These are phyloP conservation scores for Papilio protenor DNA, from an alignment of 2,888 invertebrate genomes.

Conservation along the genomic window DNA sequence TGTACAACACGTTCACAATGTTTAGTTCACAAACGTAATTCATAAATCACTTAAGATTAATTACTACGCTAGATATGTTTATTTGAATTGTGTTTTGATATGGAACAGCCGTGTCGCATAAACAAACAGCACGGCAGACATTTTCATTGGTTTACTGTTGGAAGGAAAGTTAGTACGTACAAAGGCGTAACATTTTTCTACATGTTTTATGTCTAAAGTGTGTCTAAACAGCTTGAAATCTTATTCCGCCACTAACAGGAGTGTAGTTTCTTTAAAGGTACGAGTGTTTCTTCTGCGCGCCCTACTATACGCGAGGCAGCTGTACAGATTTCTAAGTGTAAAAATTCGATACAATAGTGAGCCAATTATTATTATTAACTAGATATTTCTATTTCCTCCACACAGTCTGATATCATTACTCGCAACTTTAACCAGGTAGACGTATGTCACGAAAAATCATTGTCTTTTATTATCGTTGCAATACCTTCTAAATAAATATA, in stretches of 20 bases:
- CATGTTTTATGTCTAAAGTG: not conserved
- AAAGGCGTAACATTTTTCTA: constrained; percentile 47
- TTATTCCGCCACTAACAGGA: too few relatives aligned
- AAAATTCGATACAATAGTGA: not conserved
- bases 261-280: too few relatives aligned
- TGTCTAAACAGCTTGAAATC: not conserved
- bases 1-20: constrained; percentile 25
- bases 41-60: constrained; percentile 47
- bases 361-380: not conserved
- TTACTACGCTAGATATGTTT: constrained; percentile 49
- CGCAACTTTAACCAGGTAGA: too few relatives aligned
- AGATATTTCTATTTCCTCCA: not conserved
- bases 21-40: constrained; percentile 20
- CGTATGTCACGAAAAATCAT: not conserved
- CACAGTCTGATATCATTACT: too few relatives aligned
- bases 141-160: constrained; percentile 63
- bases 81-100: constrained; percentile 46
- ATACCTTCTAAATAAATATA: not conserved
- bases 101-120: constrained; percentile 49
- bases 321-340: too few relatives aligned
- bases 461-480: not conserved
- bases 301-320: too few relatives aligned
- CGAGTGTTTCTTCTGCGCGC: too few relatives aligned
- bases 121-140: constrained; percentile 55
- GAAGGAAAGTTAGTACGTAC: constrained; percentile 58